Base-by-base conservation (phyloP, 1,140 invertebrate genomes). In the Drosophila pachea region DNA sequence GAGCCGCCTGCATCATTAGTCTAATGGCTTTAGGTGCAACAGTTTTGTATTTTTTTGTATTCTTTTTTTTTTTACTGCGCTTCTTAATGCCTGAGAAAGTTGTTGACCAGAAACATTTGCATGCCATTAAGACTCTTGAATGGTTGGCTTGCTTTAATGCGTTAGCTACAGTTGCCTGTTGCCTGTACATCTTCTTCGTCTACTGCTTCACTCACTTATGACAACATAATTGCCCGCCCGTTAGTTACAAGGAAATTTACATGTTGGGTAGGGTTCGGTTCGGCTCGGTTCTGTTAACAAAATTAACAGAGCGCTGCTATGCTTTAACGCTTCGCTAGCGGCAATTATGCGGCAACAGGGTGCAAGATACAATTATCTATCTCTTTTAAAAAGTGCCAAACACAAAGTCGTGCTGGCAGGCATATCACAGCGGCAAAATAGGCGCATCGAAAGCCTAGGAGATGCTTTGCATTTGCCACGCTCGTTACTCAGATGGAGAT, bases 291-390 rank as follows among this genome's bases (percentile, higher is more conserved):
- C 14, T n/a, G 40, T 43, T 54, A 62, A 40, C 43, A 68, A 56
- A 77, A 77, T 68, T 77, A 72, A 78, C 70, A 74, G 75, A 78
- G 76, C 75, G 75, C 47, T 65, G 67, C 72, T 66, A 73, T 62
- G 65, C 59, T 78, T 79, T 79, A 78, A 71, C 75, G 76, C 68
- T 75, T 72, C 73, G 76, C 76, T 75, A 63, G 65, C 59, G 47
- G 61, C 76, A 76, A 79, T 78, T 78, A 78, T 66, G 70, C 50
- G 60, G 61, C 61, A 53, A 64, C 75, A 78, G 66, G 59, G 59
- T 78, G 65, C 55, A 56, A 74, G 59, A 29, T 33, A 50, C 45
- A 47, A 47, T 29, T 33, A 22, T 63, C 14, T 43, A 36, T 64
- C 32, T 36, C 31, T 7, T 22, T 22, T 22, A 22, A 22, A 5